Conservation (phyloP, 2,113 vertebrate genomes). For the Jacana jacana region DNA sequence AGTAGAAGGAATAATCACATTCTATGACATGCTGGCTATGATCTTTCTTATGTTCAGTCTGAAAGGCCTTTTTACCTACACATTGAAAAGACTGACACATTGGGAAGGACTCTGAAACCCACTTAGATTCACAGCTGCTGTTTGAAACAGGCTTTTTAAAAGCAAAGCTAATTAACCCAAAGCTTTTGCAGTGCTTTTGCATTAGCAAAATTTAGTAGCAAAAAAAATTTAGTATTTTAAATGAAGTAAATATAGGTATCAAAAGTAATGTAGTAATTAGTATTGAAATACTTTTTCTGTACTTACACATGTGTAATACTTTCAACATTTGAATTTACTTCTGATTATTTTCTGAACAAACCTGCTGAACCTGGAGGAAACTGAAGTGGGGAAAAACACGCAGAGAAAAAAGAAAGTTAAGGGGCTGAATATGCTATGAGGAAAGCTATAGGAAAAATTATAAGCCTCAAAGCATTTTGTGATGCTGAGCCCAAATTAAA, state of each 20-base stretch:
- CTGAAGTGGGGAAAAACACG: not conserved
- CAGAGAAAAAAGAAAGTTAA: not conserved
- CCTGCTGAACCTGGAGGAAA: not conserved
- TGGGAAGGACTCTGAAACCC: not conserved
- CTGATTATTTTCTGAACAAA: not conserved
- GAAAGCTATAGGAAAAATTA: not conserved
- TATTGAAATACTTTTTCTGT: not conserved
- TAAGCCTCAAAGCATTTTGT: not conserved
- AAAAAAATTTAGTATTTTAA: not conserved
- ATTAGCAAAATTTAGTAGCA: too few relatives aligned
- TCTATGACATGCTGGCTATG: not conserved
- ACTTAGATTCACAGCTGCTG: not conserved
- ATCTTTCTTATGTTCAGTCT: not conserved
- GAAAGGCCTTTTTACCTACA: not conserved
- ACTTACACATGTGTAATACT: not conserved
- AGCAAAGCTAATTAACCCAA: not conserved
- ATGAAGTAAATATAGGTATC: not conserved
- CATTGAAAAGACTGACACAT: not conserved
- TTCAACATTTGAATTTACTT: not conserved
- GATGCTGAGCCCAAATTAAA: not conserved
- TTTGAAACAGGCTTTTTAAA: not conserved
- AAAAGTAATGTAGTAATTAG: not conserved
- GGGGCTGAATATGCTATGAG: not conserved
- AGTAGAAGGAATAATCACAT: not conserved
- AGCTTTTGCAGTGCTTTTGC: not conserved